Conservation (phyloP, 1,140 invertebrate species). For the Papilio machaon region DNA sequence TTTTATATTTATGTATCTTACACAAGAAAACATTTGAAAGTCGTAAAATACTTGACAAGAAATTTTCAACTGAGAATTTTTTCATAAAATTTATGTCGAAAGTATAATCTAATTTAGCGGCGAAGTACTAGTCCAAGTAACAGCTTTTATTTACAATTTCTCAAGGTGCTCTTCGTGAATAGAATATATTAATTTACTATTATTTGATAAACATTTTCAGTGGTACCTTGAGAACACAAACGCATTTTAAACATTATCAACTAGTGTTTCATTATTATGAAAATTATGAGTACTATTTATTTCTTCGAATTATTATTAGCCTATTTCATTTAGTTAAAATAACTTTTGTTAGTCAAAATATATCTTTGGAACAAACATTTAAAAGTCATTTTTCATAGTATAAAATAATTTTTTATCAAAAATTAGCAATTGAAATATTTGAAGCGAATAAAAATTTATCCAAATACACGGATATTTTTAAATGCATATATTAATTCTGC, state of each 20-base stretch:
- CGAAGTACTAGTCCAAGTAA: neutral
- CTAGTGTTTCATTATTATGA: neutral
- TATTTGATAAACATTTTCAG: neutral
- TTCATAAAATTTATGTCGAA: neutral
- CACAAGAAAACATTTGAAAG: neutral
- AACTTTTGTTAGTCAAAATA: too few species aligned
- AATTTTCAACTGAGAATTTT: neutral
- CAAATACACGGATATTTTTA: neutral
- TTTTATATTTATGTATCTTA: neutral
- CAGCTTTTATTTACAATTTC: neutral
- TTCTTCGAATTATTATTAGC: too few species aligned
- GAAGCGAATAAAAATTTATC: too few species aligned
- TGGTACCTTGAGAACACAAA: neutral
- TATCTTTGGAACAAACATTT: too few species aligned
- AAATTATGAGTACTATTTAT: neutral
- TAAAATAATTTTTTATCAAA: too few species aligned
- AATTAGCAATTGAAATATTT: too few species aligned
- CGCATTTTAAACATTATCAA: neutral
- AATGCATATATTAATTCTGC: neutral
- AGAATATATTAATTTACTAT: conserved; percentile 15
- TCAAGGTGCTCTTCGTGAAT: neutral
- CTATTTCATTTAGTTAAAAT: too few species aligned
- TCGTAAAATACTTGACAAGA: neutral
- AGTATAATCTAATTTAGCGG: neutral
- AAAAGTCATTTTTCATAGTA: too few species aligned